phyloP scores from a whole-genome alignment of 2,888 invertebrate species.

The Priocnemis perturbator region DNA sequence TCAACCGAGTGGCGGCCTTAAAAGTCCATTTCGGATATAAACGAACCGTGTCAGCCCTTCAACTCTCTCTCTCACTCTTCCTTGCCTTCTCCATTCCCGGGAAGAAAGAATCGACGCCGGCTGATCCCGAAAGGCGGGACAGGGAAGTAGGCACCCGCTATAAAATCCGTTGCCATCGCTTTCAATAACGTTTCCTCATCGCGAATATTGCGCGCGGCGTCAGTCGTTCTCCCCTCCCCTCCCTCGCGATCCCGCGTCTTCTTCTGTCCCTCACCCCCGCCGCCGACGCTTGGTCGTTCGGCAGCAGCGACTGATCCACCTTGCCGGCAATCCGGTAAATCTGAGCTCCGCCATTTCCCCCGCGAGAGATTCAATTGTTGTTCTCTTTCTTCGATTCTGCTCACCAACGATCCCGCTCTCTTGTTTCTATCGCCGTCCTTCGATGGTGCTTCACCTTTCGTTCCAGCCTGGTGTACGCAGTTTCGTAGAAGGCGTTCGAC shows the following conservation, averaged over 20 bases:
- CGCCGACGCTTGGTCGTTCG: neutral
- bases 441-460: too few relatives aligned
- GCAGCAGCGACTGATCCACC: neutral
- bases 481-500: constrained; percentile 19
- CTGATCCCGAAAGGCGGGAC: constrained; percentile 6
- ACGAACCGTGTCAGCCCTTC: constrained; percentile 24
- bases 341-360: constrained; percentile 31
- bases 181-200: constrained; percentile 43
- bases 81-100: neutral
- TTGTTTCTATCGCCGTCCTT: neutral
- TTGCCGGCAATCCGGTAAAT: constrained; percentile 30
- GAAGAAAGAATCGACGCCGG: constrained; percentile 19
- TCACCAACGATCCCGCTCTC: neutral
- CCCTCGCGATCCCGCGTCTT: neutral
- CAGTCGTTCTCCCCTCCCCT: neutral
- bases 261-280: neutral
- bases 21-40: constrained; percentile 23
- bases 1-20: constrained; percentile 27
- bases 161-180: constrained; percentile 35
- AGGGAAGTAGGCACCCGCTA: constrained; percentile 8
- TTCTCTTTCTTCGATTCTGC: constrained; percentile 7
- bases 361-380: constrained; percentile 37
- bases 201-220: constrained; percentile 6
- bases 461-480: constrained; percentile 5
- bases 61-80: neutral